Evolutionary conservation across 2,888 invertebrate species (phyloP), one percentile per base, ranked within the genome.

Genomic region (Epirrhoe tristata): DNA sequence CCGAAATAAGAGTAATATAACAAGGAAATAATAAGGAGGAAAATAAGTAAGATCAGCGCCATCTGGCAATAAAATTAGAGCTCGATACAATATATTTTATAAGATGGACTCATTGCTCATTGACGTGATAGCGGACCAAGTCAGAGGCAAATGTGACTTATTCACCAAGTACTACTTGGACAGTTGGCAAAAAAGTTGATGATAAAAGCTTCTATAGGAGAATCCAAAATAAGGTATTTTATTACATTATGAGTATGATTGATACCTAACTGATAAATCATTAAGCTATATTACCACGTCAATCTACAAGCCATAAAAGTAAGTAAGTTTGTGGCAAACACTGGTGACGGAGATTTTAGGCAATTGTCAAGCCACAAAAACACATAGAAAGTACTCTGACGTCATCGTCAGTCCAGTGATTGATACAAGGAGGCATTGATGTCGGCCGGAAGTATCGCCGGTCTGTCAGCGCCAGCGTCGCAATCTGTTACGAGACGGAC

Each of bases 61-160:
- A 77, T 82, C 77, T 78, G 80, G 77, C 77, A 77, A 81, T 79
- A 74, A 79, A 84, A 85, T 87, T 84, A 84, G 84, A 82, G 81
- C 78, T 59, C 80, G 77, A 84, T 85, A 81, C 85, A 83, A 85
- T 85, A 83, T 81, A 77, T 84, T 85, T 84, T 82, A 83, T 80
- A 79, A 80, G 79, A 80, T 73, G 76, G 81, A 82, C 79, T 78
- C 77, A 77, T 78, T 80, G 82, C 79, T 82, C 80, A 81, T 83
- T 76, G 83, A 67, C 77, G 74, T 74, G 24, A 36, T 24, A 10
- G 36, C 39, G 63, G 71, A 34, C 43, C 16, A 57, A 64, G 65
- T 3, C 16, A 63, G 6, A 12, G 62, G 70, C 65, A 63, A 50
- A 1, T 39, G 71, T 63, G 69, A 51, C 10, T 36, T 36, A 36